A percentile compares a stretch with the other conserved stretches of the same genome.
Conservation (phyloP, 2,113 vertebrate species). For the Toxotes jaculatrix region DNA sequence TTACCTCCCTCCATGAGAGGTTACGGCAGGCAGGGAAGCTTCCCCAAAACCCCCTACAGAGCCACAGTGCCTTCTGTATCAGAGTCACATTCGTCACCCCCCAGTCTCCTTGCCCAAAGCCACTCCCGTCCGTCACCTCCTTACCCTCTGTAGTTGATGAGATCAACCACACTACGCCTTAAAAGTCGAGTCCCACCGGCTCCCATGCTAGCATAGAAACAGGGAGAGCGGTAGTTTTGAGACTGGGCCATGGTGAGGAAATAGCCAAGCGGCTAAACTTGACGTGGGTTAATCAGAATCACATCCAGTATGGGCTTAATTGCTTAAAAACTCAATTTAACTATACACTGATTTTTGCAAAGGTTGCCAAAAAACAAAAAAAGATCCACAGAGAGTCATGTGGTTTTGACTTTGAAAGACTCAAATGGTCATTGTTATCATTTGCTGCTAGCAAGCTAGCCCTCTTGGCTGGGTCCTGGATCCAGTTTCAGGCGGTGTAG, state of each 20-base stretch:
- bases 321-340: conserved; percentile 26
- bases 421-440: not conserved
- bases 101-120: no score
- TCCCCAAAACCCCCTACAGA: conserved; percentile 71
- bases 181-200: conserved; percentile 66
- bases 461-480: conserved; percentile 53
- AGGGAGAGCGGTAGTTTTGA: conserved; percentile 41
- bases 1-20: conserved; percentile 46
- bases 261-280: conserved; percentile 32
- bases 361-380: conserved; percentile 44
- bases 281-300: not conserved
- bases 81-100: conserved; percentile 68
- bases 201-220: conserved; percentile 47
- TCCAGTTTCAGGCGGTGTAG: conserved; percentile 65
- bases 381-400: conserved; percentile 15
- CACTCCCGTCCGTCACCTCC: conserved; percentile 1
- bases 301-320: not conserved
- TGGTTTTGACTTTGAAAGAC: conserved; percentile 33
- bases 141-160: conserved; percentile 45
- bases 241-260: conserved; percentile 45
- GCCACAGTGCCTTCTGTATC: conserved; percentile 87
- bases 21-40: conserved; percentile 39
- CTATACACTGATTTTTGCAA: conserved; percentile 19
- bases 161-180: conserved; percentile 75
- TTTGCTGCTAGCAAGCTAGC: conserved; percentile 44